Percentiles rank a stretch among this genome's conserved stretches.
Conservation (phyloP, 2,888 invertebrate genomes). For the Lycaena phlaeas region DNA sequence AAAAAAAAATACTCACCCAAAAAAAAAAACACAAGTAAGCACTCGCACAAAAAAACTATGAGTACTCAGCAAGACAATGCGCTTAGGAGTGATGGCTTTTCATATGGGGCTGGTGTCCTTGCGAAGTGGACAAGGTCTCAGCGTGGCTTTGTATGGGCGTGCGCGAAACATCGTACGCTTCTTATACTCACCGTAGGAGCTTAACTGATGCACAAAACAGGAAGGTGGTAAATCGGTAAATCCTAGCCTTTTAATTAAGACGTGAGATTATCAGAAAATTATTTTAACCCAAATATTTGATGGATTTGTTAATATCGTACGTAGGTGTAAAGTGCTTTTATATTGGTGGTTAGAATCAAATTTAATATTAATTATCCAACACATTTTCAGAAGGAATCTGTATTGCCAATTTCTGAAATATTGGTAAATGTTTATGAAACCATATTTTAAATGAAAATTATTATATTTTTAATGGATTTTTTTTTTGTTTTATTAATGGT, state of each 20-base stretch:
- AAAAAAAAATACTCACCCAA: neutral
- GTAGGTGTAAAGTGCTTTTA: no score
- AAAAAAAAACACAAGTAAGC: neutral
- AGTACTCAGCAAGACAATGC: constrained; percentile 28
- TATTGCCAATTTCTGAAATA: no score
- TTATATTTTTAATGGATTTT: no score
- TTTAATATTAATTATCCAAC: no score
- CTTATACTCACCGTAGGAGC: constrained; percentile 46
- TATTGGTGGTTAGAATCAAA: no score
- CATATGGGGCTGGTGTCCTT: constrained; percentile 64
- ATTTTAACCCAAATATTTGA: neutral
- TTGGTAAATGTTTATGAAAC: no score
- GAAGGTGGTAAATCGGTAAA: neutral
- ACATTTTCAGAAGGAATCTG: no score
- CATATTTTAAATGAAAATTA: no score
- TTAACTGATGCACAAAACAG: constrained; percentile 21
- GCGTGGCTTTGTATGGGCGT: constrained; percentile 51
- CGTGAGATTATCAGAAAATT: constrained; percentile 7
- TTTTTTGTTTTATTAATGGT: no score
- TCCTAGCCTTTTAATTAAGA: neutral
- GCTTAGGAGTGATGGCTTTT: constrained; percentile 56
- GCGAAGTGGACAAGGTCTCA: constrained; percentile 63
- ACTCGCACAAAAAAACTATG: constrained; percentile 1
- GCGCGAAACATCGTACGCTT: constrained; percentile 49
- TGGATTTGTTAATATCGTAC: no score